Evolutionary conservation across 1,140 invertebrate species (phyloP), one percentile per base, ranked within the genome.

Genomic region (Homarus americanus): DNA sequence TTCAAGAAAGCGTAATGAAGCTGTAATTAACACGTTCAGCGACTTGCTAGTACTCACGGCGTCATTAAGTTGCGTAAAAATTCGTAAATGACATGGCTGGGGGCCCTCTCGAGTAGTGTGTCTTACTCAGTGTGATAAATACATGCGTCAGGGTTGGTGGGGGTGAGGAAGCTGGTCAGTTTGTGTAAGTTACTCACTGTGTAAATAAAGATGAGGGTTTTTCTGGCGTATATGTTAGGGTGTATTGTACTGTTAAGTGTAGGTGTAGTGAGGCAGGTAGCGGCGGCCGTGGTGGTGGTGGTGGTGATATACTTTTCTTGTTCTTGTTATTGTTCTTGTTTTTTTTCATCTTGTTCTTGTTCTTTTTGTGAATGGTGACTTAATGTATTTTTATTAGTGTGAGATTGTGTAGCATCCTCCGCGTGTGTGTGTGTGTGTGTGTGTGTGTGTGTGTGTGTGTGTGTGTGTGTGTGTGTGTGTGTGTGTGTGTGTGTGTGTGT

Each of bases 151-250:
- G n/a, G n/a, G n/a, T n/a, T n/a, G n/a, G 73, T 38, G 28, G 36
- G 73, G 41, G 36, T 80, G 78, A 80, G 78, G 78, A 40, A 80
- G 53, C 49, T 80, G 78, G 53, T 53, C 28, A 80, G 78, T 80
- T 44, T 53, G 78, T 28, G 24, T 80, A 53, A 80, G 78, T 80
- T 80, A 80, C 53, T 41, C 78, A 53, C n/a, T 53, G 53, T 28
- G 41, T 53, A 80, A 80, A 53, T 80, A 53, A 80, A n/a, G 78
- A 53, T 49, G 78, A 80, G 41, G 53, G 53, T 53, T 20, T 53
- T 40, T n/a, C 72, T 12, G n/a, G 72, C 32, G 72, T 75, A 20
- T 32, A 80, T 28, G 36, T 80, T n/a, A 80, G n/a, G 78, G 41
- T n/a, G 12, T 28, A n/a, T 24, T 24, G 53, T 58, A 15, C 44